These are phyloP conservation scores for Melitaea cinxia DNA, from an alignment of 1,140 invertebrate species.

Conservation along the genomic window DNA sequence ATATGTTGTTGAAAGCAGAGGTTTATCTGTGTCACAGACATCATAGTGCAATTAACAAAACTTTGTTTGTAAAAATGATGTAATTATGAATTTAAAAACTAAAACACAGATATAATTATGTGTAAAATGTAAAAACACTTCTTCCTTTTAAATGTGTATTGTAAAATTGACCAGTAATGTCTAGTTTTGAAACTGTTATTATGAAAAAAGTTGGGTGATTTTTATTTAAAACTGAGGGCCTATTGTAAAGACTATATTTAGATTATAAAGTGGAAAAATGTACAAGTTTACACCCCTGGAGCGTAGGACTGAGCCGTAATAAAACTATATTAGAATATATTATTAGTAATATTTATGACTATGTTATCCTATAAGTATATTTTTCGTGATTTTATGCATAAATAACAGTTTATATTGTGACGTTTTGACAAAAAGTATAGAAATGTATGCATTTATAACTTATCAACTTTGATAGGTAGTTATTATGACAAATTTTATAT, in stretches of 20 bases:
- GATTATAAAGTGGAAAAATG: slow-evolving; percentile 5
- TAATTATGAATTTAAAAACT: slow-evolving; percentile 12
- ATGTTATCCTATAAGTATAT: slow-evolving; percentile 15
- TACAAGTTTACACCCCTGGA: slow-evolving; percentile 34
- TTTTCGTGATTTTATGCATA: slow-evolving; percentile 30
- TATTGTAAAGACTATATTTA: neutral
- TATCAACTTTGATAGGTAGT: slow-evolving; percentile 46
- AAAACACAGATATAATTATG: neutral
- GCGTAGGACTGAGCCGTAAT: slow-evolving; percentile 39
- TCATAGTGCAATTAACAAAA: slow-evolving; percentile 48
- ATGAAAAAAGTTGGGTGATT: too few species aligned
- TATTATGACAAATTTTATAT: slow-evolving; percentile 53
- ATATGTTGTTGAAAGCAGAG: slow-evolving; percentile 52
- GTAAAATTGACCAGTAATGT: too few species aligned
- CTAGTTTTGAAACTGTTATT: too few species aligned
- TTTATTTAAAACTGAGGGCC: too few species aligned
- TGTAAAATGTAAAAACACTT: neutral
- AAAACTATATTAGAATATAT: slow-evolving; percentile 2
- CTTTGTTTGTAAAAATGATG: slow-evolving; percentile 28
- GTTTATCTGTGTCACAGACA: slow-evolving; percentile 60
- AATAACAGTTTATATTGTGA: slow-evolving; percentile 20
- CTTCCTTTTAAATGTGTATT: neutral
- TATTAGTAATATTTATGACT: slow-evolving; percentile 23
- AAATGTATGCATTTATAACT: slow-evolving; percentile 40
- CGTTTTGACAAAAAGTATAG: slow-evolving; percentile 29